Evolutionary conservation across 2,113 vertebrate species (phyloP), one percentile per base, ranked within the genome.

Genomic region (Hymenochirus boettgeri): DNA sequence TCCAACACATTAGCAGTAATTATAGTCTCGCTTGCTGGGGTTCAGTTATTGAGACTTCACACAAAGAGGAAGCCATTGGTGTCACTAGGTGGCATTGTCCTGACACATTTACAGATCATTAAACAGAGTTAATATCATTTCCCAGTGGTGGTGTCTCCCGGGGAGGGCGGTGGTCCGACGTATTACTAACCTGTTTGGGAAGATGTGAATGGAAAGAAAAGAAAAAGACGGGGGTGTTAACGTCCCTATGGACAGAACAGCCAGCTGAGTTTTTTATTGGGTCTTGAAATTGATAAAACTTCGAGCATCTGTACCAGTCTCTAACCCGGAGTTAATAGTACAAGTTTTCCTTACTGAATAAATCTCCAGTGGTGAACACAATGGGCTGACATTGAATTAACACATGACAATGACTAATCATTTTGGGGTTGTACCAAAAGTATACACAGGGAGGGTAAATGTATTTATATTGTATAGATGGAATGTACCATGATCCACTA

Each of bases 51-150:
- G 78, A 73, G 79, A 75, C 78, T 85, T 74, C 83, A 78, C 69
- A 25, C 72, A 71, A 74, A 76, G 82, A 79, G 62, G 61, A 37
- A 75, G 79, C 74, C 73, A 57, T 74, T 70, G 18, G 1, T 80
- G 83, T 83, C 88, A 88, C 86, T 87, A 85, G 88, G 82, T 84
- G 86, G 87, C 84, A 84, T 81, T 83, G 75, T 86, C 83, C 76
- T 83, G 83, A 89, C 88, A 87, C 78, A 71, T 84, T 87, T 80
- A 82, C 86, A 85, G 74, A 77, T 73, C 83, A 86, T 83, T 87
- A 86, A 62, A 77, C 80, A 57, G 69, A 3, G 1, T 74, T 88
- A 80, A 86, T 82, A 80, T 79, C 79, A 73, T 82, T 69, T 79
- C 51, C 39, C 74, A 47, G 78, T 66, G 72, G 31, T 72, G 66